These are phyloP conservation scores for Sapayoa aenigma DNA, from an alignment of 2,113 vertebrate species.

Conservation along the genomic window DNA sequence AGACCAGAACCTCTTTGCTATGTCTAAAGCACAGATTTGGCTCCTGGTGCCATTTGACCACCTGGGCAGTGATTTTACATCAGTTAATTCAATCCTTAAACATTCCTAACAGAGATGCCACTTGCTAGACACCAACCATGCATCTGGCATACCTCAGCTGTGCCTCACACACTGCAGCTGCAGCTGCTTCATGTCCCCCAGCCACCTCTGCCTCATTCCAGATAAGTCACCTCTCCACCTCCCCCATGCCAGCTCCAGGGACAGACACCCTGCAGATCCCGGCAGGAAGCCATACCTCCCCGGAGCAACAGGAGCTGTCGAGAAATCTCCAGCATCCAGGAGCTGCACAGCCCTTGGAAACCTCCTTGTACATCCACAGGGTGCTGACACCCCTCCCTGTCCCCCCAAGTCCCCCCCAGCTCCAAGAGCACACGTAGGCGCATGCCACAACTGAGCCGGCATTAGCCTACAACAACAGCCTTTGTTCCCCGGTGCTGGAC, in stretches of 20 bases:
- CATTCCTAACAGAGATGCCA: not conserved
- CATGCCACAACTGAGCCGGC: not conserved
- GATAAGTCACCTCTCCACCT: not conserved
- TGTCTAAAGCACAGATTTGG: not conserved
- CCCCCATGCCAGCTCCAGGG: accelerated
- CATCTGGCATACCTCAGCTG: accelerated
- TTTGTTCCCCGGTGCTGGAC: not conserved
- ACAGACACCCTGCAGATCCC: accelerated
- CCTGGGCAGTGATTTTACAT: not conserved
- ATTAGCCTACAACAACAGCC: not conserved
- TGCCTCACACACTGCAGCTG: accelerated
- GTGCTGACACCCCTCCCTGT: not conserved
- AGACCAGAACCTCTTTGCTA: not conserved
- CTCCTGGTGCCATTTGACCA: not conserved
- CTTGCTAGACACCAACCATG: accelerated
- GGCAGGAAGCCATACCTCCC: not conserved
- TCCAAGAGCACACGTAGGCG: not conserved
- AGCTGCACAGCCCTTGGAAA: not conserved
- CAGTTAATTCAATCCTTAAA: not conserved
- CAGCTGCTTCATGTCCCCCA: not conserved
- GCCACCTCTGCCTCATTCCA: not conserved
- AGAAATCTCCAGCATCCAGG: not conserved
- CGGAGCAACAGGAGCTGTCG: not conserved
- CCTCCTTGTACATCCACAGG: not conserved
- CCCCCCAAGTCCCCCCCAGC: accelerated